Evolutionary conservation across 2,113 vertebrate genomes (phyloP).

Genomic region (Paraplagusia blochii): DNA sequence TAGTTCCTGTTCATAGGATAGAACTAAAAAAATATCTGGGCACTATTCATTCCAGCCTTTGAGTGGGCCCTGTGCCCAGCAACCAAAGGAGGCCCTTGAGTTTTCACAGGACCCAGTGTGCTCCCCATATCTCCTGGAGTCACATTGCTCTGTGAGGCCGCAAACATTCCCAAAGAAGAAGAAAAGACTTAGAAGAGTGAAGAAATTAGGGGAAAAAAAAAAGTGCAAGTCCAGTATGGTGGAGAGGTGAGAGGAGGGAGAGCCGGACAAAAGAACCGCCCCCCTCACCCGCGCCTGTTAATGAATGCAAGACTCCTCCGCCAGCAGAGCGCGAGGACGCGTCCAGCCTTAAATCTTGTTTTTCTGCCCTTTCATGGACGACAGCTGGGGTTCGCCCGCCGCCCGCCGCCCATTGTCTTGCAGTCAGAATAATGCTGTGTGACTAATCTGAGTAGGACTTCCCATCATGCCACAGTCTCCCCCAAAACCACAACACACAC

Average conservation of each 20-base stretch:
- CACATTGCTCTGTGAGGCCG: constrained; percentile 41
- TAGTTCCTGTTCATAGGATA: constrained; percentile 11
- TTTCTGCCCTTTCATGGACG: constrained; percentile 91
- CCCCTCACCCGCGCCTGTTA: constrained; percentile 60
- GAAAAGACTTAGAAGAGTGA: constrained; percentile 44
- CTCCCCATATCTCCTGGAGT: constrained; percentile 41
- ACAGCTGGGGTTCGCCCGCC: constrained; percentile 93
- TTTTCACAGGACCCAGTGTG: constrained; percentile 37
- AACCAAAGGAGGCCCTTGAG: constrained; percentile 67
- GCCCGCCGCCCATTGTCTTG: constrained; percentile 87
- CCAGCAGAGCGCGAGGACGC: constrained; percentile 82
- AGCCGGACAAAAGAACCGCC: constrained; percentile 50
- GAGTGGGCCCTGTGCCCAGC: constrained; percentile 76
- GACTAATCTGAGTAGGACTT: constrained; percentile 92
- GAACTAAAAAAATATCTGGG: constrained; percentile 33
- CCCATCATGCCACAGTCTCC: constrained; percentile 85
- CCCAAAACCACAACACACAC: constrained; percentile 73
- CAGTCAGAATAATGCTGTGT: constrained; percentile 91
- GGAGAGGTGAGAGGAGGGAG: constrained; percentile 70
- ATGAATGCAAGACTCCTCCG: constrained; percentile 85
- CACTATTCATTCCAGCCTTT: constrained; percentile 77
- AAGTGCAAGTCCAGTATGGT: constrained; percentile 48
- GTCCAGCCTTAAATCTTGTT: constrained; percentile 94
- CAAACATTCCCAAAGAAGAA: constrained; percentile 55
- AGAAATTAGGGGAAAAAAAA: constrained; percentile 31